A percentile compares a stretch with the other conserved stretches of the same genome.
These are phyloP conservation scores for Gnathonemus longibarbis DNA, from an alignment of 2,113 vertebrate species.

Conservation along the genomic window DNA sequence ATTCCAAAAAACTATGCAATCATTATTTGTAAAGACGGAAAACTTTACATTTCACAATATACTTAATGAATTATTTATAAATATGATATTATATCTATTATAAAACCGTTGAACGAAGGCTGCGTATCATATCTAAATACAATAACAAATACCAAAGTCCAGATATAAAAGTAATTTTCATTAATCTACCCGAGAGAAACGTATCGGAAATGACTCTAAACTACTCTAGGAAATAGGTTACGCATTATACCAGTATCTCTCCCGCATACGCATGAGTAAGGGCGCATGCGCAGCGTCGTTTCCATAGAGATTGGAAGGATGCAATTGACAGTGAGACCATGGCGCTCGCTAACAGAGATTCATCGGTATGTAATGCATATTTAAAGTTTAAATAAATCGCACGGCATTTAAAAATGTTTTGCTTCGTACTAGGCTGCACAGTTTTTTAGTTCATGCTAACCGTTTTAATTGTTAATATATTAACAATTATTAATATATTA, in stretches of 20 bases:
- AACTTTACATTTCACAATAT: background rate
- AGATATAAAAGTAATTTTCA: background rate
- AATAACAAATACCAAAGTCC: background rate
- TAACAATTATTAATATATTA: too few relatives aligned
- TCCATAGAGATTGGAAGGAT: slow-evolving; percentile 16
- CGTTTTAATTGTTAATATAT: background rate
- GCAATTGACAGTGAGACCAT: background rate
- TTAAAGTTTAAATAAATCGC: background rate
- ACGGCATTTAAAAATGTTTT: background rate
- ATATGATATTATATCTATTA: background rate
- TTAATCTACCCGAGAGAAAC: background rate
- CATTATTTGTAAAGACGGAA: background rate
- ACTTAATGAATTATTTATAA: background rate
- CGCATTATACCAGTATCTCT: background rate
- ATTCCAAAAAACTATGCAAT: background rate
- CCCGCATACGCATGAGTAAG: background rate
- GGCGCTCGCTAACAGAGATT: background rate
- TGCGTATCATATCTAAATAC: background rate
- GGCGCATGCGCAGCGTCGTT: background rate
- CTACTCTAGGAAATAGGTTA: background rate
- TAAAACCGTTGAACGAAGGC: background rate
- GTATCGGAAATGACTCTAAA: background rate
- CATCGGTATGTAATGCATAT: background rate
- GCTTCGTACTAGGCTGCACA: background rate
- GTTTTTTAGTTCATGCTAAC: background rate